phyloP scores from a whole-genome alignment of 2,113 vertebrate genomes.

The Cinclus cinclus region DNA sequence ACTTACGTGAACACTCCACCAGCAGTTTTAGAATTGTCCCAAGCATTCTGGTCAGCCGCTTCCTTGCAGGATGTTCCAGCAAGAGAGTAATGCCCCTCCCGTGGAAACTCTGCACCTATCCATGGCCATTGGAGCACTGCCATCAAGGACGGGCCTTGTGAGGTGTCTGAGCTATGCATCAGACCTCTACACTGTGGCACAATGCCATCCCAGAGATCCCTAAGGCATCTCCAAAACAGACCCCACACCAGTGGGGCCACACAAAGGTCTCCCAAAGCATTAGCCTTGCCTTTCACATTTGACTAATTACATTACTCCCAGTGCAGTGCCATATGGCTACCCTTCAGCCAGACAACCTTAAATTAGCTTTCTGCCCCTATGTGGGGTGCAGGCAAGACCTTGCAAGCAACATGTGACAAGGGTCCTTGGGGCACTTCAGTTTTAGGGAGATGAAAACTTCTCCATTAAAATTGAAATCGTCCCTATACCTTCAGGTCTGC shows the following conservation, averaged over 20 bases:
- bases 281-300: background rate
- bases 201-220: background rate
- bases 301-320: background rate
- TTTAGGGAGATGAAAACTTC: constrained; percentile 17
- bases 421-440: background rate
- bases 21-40: background rate
- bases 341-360: background rate
- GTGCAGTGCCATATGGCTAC: background rate
- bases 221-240: background rate
- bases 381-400: background rate
- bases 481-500: constrained; percentile 19
- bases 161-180: background rate
- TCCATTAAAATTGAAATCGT: constrained; percentile 5
- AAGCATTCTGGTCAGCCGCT: background rate
- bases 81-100: background rate
- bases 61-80: background rate
- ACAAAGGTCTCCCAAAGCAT: background rate
- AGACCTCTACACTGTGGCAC: background rate
- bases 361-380: background rate
- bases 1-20: background rate
- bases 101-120: background rate
- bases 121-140: background rate
- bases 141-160: background rate
- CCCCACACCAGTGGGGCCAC: background rate
- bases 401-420: background rate